Conservation (phyloP, 2,113 vertebrate species). For the Camelus dromedarius region DNA sequence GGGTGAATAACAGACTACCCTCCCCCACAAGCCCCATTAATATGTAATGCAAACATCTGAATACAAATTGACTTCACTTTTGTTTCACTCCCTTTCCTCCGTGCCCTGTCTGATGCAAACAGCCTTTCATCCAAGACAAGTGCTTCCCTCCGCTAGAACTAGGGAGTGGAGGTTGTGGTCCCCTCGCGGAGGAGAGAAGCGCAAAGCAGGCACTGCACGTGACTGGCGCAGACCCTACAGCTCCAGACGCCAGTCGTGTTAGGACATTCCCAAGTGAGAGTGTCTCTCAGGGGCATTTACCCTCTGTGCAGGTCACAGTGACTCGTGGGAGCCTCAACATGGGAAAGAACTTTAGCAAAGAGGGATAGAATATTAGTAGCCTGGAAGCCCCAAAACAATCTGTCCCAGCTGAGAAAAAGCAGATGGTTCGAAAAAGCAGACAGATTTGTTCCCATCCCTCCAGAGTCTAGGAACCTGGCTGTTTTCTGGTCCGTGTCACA, state of each 20-base stretch:
- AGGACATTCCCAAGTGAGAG: background rate
- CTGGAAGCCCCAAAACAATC: background rate
- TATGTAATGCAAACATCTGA: constrained; percentile 75
- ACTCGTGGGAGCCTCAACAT: background rate
- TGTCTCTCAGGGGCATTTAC: background rate
- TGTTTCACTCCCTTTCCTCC: constrained; percentile 20
- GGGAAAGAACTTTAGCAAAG: background rate
- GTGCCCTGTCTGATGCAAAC: background rate
- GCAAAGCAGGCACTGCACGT: rapidly evolving
- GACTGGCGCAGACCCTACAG: background rate
- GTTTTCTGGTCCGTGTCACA: background rate
- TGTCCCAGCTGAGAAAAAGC: background rate
- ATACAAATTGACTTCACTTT: constrained; percentile 69
- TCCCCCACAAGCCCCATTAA: constrained; percentile 33
- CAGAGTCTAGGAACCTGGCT: background rate
- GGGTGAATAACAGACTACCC: background rate
- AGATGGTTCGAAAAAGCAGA: background rate
- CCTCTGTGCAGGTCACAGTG: background rate
- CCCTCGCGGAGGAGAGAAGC: background rate
- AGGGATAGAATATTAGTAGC: background rate
- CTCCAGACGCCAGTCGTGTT: background rate
- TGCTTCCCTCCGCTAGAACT: background rate
- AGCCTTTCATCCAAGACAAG: background rate
- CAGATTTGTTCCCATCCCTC: background rate
- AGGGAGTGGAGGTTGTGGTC: too few species aligned